phyloP scores from a whole-genome alignment of 1,140 invertebrate genomes.

The Leptestheria dahalacensis region DNA sequence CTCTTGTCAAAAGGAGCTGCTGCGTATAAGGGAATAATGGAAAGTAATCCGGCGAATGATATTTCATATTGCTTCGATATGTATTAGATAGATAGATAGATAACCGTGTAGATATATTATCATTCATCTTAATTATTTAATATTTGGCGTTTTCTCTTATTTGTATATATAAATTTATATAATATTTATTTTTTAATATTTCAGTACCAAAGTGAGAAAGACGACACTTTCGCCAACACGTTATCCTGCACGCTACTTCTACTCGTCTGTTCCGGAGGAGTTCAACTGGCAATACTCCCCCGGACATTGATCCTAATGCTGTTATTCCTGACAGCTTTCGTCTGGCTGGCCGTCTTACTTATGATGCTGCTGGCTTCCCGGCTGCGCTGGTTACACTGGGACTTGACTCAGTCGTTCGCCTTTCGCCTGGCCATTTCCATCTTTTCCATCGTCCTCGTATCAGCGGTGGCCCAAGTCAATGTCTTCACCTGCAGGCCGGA shows the following conservation, averaged over 20 bases:
- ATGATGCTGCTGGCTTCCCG: conserved; percentile 65
- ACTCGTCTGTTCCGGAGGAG: conserved; percentile 39
- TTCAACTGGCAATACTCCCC: conserved; percentile 52
- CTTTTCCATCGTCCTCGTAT: conserved; percentile 67
- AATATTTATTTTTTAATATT: conserved; percentile 19
- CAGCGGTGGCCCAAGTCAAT: conserved; percentile 76
- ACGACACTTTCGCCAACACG: conserved; percentile 51
- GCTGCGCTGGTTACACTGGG: conserved; percentile 62
- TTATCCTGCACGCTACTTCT: conserved; percentile 48
- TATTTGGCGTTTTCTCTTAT: too few species aligned
- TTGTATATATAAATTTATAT: not conserved
- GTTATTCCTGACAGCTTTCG: conserved; percentile 67
- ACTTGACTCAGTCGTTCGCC: conserved; percentile 61
- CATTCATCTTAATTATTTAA: too few species aligned
- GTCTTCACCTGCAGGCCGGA: conserved; percentile 54
- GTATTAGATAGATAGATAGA: too few species aligned
- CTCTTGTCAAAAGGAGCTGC: too few species aligned
- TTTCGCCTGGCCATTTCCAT: conserved; percentile 69
- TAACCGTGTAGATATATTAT: too few species aligned
- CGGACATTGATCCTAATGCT: conserved; percentile 65
- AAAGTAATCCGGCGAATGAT: too few species aligned
- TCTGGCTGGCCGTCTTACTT: conserved; percentile 68
- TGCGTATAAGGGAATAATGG: too few species aligned
- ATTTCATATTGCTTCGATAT: too few species aligned
- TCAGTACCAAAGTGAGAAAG: conserved; percentile 52